These are phyloP conservation scores for Taenaris catops DNA, from an alignment of 2,888 invertebrate genomes.

Conservation along the genomic window DNA sequence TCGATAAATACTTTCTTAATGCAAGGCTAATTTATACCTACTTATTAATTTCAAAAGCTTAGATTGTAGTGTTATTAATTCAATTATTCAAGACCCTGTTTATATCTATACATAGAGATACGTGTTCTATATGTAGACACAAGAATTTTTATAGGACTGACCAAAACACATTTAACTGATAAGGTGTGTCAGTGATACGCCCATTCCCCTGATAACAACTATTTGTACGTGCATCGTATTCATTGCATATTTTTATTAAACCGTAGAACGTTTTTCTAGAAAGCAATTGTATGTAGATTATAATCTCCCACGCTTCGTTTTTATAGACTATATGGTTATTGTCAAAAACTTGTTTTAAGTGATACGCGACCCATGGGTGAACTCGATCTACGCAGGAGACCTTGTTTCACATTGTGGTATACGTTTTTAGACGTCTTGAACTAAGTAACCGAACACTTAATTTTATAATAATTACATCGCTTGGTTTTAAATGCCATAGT, in stretches of 20 bases:
- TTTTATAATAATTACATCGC: slow-evolving; percentile 41
- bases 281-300: slow-evolving; percentile 25
- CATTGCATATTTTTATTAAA: neutral
- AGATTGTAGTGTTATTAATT: too few species aligned
- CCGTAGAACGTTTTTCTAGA: neutral
- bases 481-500: slow-evolving; percentile 44
- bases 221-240: neutral
- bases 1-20: too few species aligned
- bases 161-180: slow-evolving; percentile 16
- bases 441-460: slow-evolving; percentile 15
- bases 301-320: slow-evolving; percentile 38
- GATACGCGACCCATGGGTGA: slow-evolving; percentile 52
- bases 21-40: too few species aligned
- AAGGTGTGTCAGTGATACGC: slow-evolving; percentile 8
- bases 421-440: slow-evolving; percentile 34
- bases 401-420: slow-evolving; percentile 65
- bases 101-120: too few species aligned
- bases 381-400: slow-evolving; percentile 69
- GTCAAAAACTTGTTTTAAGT: slow-evolving; percentile 9
- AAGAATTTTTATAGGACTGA: slow-evolving; percentile 4
- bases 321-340: neutral
- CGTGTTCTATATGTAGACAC: too few species aligned
- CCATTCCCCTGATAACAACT: slow-evolving; percentile 10
- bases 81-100: too few species aligned
- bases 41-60: too few species aligned